phyloP scores from a whole-genome alignment of 2,888 invertebrate genomes.

The Hypselothyrea guttata region DNA sequence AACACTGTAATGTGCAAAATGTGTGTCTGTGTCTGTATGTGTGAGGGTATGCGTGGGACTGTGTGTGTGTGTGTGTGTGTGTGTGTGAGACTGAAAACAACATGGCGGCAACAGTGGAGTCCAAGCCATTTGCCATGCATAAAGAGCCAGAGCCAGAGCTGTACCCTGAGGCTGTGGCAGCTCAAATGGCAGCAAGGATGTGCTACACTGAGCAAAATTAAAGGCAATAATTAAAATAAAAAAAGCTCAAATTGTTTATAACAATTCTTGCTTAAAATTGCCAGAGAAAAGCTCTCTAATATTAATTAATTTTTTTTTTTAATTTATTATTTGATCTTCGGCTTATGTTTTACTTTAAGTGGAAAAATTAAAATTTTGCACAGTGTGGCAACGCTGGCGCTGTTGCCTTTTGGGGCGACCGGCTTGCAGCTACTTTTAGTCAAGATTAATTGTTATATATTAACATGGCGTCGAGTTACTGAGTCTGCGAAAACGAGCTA shows the following conservation, averaged over 20 bases:
- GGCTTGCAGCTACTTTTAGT: conserved; percentile 69
- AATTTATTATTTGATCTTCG: too few species aligned
- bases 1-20: conserved; percentile 82
- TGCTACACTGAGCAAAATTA: too few species aligned
- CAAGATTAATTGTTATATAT: conserved; percentile 80
- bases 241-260: too few species aligned
- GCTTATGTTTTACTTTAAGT: too few species aligned
- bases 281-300: too few species aligned
- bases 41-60: conserved; percentile 13
- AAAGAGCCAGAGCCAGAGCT: conserved; percentile 33
- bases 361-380: too few species aligned
- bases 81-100: conserved; percentile 54
- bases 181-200: conserved; percentile 3
- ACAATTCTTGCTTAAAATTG: too few species aligned
- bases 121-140: conserved; percentile 69
- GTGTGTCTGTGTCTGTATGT: conserved; percentile 37
- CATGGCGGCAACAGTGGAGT: conserved; percentile 73
- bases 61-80: conserved; percentile 6
- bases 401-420: conserved; percentile 21
- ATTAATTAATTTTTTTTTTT: too few species aligned
- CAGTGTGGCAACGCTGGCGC: conserved; percentile 4
- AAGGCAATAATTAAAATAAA: too few species aligned
- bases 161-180: background rate
- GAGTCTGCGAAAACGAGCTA: conserved; percentile 79
- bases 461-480: conserved; percentile 79